These are phyloP conservation scores for Chloebia gouldiae DNA, from an alignment of 2,113 vertebrate genomes.

Conservation along the genomic window DNA sequence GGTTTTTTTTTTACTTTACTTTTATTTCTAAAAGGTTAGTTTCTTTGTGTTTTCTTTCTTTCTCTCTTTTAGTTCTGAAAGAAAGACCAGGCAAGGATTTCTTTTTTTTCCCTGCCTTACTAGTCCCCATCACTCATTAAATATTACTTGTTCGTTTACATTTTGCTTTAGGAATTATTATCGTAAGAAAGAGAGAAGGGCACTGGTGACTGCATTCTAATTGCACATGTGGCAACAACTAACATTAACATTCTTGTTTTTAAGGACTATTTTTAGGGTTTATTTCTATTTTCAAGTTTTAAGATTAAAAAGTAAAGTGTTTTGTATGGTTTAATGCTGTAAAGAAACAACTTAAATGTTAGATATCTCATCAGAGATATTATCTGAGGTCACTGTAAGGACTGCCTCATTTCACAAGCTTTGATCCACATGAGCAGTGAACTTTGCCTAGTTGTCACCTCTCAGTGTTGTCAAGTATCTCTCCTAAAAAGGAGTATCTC, in stretches of 20 bases:
- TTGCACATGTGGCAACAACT: background rate
- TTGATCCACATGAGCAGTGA: background rate
- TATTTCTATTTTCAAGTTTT: background rate
- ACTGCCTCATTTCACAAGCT: background rate
- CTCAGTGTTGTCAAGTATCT: background rate
- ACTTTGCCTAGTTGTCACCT: background rate
- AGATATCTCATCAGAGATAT: background rate
- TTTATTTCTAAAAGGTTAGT: background rate
- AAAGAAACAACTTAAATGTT: background rate
- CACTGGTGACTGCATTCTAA: background rate
- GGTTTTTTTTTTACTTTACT: background rate
- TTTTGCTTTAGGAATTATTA: background rate
- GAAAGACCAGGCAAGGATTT: background rate
- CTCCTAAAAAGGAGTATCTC: background rate
- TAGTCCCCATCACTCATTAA: background rate
- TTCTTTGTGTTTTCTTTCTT: background rate
- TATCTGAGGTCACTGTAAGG: background rate
- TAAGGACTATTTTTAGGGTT: rapidly evolving
- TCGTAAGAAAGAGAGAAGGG: background rate
- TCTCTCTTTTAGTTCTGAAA: background rate
- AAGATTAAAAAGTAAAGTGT: background rate
- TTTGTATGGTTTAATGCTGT: background rate
- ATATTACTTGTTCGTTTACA: background rate
- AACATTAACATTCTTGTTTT: background rate
- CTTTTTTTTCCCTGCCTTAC: background rate